Conservation (phyloP, 2,797 vertebrate genomes). For the Aulostomus chinensis region DNA sequence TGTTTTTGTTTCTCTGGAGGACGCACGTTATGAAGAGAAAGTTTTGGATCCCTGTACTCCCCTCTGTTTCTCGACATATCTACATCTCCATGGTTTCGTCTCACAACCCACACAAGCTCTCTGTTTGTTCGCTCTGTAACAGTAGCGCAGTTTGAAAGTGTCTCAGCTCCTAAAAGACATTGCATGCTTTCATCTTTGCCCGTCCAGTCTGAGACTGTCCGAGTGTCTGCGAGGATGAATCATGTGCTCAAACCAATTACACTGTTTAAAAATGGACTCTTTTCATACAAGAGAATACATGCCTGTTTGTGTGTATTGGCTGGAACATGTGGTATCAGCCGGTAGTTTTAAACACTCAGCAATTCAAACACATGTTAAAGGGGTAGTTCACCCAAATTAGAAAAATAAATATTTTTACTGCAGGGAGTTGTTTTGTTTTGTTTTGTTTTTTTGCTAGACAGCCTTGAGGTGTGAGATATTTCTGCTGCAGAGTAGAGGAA, state of each 20-base stretch:
- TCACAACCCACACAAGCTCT: constrained; percentile 36
- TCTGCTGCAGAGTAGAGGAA: too few relatives aligned
- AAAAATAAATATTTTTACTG: background rate
- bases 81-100: constrained; percentile 23
- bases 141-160: constrained; percentile 28
- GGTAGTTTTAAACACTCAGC: constrained; percentile 2
- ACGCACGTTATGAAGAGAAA: constrained; percentile 15
- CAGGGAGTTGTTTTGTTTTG: too few relatives aligned
- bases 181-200: constrained; percentile 28
- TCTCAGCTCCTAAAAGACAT: constrained; percentile 28
- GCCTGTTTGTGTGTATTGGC: constrained; percentile 8
- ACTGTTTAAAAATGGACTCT: constrained; percentile 36
- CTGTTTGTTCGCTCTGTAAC: constrained; percentile 36
- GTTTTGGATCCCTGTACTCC: background rate
- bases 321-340: constrained; percentile 6
- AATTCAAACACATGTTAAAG: constrained; percentile 6
- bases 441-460: too few relatives aligned
- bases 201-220: constrained; percentile 33
- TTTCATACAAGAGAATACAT: constrained; percentile 31
- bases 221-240: constrained; percentile 33
- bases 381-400: background rate
- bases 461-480: background rate
- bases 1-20: constrained; percentile 14
- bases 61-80: background rate
- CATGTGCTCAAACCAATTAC: constrained; percentile 40